Conservation (phyloP, 2,797 vertebrate genomes). For the Argyrosomus regius region DNA sequence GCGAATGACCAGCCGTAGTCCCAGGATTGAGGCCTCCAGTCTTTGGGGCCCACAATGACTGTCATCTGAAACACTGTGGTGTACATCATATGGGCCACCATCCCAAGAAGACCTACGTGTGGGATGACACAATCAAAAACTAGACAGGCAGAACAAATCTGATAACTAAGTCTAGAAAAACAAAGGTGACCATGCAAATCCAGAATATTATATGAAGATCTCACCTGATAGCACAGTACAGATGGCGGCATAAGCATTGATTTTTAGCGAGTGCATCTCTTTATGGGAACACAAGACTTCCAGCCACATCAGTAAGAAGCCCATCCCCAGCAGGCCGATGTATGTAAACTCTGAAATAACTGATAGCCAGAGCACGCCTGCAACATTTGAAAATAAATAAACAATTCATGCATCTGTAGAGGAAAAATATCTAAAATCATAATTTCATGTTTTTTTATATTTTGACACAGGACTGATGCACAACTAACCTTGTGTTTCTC, state of each 20-base stretch:
- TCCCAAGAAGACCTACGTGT: constrained; percentile 85
- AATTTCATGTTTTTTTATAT: neutral
- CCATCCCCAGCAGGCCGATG: constrained; percentile 88
- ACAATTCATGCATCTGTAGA: neutral
- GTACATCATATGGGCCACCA: constrained; percentile 91
- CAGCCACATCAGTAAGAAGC: constrained; percentile 90
- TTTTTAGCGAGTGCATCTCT: constrained; percentile 89
- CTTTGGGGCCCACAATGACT: constrained; percentile 89
- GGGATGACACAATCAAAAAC: neutral
- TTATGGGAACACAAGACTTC: constrained; percentile 87
- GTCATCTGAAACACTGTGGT: constrained; percentile 90
- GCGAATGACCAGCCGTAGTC: constrained; percentile 86
- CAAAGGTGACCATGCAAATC: neutral
- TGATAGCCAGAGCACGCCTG: constrained; percentile 87
- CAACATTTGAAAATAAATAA: constrained; percentile 28
- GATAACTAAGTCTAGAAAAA: neutral
- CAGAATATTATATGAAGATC: constrained; percentile 1
- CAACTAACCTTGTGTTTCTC: constrained; percentile 87
- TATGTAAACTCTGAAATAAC: constrained; percentile 89
- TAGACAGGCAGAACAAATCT: neutral
- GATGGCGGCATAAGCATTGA: constrained; percentile 90
- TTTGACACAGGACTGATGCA: neutral
- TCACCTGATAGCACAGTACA: constrained; percentile 90
- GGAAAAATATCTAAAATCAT: neutral
- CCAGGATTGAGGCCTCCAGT: constrained; percentile 89